Base-by-base conservation (phyloP, 2,888 invertebrate genomes). In the Dryomyza anilis region DNA sequence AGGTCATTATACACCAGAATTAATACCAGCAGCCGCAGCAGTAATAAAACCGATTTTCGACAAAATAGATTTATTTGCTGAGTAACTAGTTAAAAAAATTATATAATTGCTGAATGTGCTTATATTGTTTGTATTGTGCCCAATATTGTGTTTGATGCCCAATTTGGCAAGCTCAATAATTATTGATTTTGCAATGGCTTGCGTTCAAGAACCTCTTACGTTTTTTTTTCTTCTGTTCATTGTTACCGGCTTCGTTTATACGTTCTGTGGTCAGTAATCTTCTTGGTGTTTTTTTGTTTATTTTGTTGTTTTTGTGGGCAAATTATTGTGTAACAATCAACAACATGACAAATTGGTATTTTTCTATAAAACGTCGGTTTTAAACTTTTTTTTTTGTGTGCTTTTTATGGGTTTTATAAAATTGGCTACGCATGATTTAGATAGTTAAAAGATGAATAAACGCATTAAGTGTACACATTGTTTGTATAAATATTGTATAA, bases 381-480 rank as follows among this genome's bases (percentile, higher is more conserved):
- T 7, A 21, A 50, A 1, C 50, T 25, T 50, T 3, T 14, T 12
- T 12, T 27, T 23, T 6, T 12, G n/a, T 7, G n/a, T 50, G n/a
- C n/a, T n/a, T n/a, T n/a, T n/a, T n/a, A n/a, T n/a, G n/a, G 27
- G 27, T 14, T 50, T n/a, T 16, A 43, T 8, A 1, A 25, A 50
- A 50, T 50, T 50, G n/a, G 50, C 2, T 27, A 50, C 50, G 50
- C 50, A 50, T 50, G 25, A 50, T 50, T 50, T 23, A 25, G 50
- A 7, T 21, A 14, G 2, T 12, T n/a, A n/a, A n/a, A n/a, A n/a
- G n/a, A n/a, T 50, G 48, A 50, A 50, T 50, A 25, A 25, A 48
- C 48, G 48, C 12, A 3, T 48, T 25, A 25, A n/a, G n/a, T 50
- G 1, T n/a, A 7, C 19, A 2, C 19, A 46, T 21, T 12, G 46